Percentiles rank a stretch among this genome's conserved stretches.
These are phyloP conservation scores for Trichoplusia ni DNA, from an alignment of 1,140 invertebrate species.

Conservation along the genomic window DNA sequence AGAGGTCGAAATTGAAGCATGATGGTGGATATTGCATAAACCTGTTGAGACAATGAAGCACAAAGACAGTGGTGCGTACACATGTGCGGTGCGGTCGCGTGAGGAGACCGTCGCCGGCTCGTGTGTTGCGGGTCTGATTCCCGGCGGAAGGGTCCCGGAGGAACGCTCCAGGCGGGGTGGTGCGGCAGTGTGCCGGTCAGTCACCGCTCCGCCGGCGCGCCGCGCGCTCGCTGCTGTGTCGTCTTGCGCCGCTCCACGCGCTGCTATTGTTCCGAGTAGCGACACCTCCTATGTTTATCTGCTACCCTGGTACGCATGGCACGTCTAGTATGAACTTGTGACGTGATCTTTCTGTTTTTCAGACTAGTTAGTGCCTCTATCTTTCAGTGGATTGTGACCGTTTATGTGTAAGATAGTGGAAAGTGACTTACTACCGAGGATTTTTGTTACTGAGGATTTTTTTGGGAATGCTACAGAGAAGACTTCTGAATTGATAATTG, in stretches of 20 bases:
- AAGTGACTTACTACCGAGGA: conserved; percentile 64
- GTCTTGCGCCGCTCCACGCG: conserved; percentile 40
- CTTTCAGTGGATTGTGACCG: conserved; percentile 70
- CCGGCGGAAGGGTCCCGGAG: conserved; percentile 75
- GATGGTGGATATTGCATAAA: conserved; percentile 23
- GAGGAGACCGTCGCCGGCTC: conserved; percentile 51
- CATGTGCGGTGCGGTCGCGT: conserved; percentile 57
- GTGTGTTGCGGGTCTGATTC: conserved; percentile 61
- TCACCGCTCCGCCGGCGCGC: conserved; percentile 75
- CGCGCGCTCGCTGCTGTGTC: conserved; percentile 61
- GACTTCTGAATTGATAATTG: conserved; percentile 43
- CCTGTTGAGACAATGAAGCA: conserved; percentile 57
- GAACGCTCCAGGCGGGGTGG: conserved; percentile 72
- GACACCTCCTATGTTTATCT: conserved; percentile 63
- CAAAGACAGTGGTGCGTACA: conserved; percentile 42
- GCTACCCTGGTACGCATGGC: conserved; percentile 49
- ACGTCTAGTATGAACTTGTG: conserved; percentile 57
- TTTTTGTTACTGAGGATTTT: conserved; percentile 62
- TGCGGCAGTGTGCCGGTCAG: conserved; percentile 78
- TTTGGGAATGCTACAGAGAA: conserved; percentile 48
- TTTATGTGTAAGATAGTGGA: conserved; percentile 66
- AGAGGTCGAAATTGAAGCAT: conserved; percentile 10
- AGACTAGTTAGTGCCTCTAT: conserved; percentile 57
- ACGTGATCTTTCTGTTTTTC: conserved; percentile 57
- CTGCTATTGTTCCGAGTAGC: conserved; percentile 51